These are phyloP conservation scores for Thermophis baileyi DNA, from an alignment of 2,113 vertebrate genomes.

Conservation along the genomic window DNA sequence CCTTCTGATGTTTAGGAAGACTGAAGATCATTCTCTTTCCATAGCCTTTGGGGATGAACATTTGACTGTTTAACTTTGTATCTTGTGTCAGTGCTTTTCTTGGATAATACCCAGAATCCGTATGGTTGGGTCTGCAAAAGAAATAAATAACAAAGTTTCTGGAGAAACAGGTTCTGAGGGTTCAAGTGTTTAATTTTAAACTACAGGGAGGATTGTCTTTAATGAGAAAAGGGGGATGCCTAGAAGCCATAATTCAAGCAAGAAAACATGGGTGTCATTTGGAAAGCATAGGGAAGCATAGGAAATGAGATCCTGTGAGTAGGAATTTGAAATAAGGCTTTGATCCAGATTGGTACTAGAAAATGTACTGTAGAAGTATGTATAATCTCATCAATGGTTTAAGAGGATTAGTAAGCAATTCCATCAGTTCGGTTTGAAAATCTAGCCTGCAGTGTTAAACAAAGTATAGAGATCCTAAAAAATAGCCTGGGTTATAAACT, in stretches of 20 bases:
- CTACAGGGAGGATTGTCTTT: not conserved
- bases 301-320: not conserved
- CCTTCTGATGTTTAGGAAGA: not conserved
- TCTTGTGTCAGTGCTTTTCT: not conserved
- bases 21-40: not conserved
- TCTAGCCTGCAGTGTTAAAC: not conserved
- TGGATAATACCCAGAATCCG: not conserved
- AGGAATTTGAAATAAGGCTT: not conserved
- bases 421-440: not conserved
- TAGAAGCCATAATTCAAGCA: not conserved
- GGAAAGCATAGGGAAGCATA: not conserved
- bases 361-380: not conserved
- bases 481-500: not conserved
- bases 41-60: not conserved
- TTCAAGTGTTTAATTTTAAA: not conserved
- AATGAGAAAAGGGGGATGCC: constrained; percentile 14
- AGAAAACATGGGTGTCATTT: not conserved
- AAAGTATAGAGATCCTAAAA: not conserved
- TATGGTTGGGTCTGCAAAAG: not conserved
- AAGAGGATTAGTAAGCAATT: not conserved
- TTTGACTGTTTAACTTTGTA: not conserved
- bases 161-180: not conserved
- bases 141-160: not conserved
- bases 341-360: not conserved
- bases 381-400: not conserved